Base-by-base conservation (phyloP, 53 echinoderm and acorn worm species). In the Arbacia lixula region DNA sequence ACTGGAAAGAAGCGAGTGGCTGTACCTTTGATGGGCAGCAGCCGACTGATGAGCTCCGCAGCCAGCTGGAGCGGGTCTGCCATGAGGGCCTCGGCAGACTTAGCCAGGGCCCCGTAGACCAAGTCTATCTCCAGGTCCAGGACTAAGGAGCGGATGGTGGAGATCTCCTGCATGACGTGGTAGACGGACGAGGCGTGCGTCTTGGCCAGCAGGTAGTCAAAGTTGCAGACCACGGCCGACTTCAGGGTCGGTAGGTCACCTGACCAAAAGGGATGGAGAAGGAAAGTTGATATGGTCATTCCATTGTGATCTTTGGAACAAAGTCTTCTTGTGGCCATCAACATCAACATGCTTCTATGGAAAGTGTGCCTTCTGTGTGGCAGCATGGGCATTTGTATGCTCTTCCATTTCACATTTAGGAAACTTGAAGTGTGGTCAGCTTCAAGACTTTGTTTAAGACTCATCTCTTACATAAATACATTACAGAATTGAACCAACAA, bases 71-170 rank as follows among this genome's bases (percentile, higher is more conserved):
- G 67, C 0, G 99, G 99, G 74, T 99, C 99, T 5, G 92, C 92
- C 46, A 87, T 88, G 85, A 99, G 82, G 0, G 95, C 92, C 6
- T 92, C 82, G 0, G 90, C 92, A 12, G 94, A 92, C 34, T 92
- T 88, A 37, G 67, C 68, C 53, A 99, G 68, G 11, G 94, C 92
- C 41, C 85, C 92, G 43, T 89, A 78, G 41, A 95, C 95, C 76
- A 99, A 89, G 75, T 99, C 99, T 66, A 99, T 88, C 89, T 99
- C 99, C 0, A 90, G 88, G 83, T 99, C 99, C 50, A 99, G 95
- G 38, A 90, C 92, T 76, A 92, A 69, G 46, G 84, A 76, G 17
- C 87, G 72, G 49, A 99, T 89, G 1, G 89, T 86, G 50, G 91
- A 88, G 41, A 99, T 76, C 65, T 99, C 99, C 71, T 94, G 92